Conservation (phyloP, 2,797 vertebrate genomes). For the Hyperoplus immaculatus region DNA sequence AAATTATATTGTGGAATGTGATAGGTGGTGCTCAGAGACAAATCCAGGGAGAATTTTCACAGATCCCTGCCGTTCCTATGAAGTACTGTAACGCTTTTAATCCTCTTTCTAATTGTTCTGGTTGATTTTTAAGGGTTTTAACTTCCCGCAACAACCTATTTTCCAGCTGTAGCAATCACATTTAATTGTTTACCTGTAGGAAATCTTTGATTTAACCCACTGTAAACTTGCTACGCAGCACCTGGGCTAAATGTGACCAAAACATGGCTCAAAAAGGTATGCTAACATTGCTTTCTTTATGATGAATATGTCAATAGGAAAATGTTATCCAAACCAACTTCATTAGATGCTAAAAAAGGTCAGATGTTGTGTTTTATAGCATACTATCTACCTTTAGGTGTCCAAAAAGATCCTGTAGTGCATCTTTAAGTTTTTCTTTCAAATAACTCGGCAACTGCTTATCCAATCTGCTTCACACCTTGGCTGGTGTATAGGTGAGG, state of each 20-base stretch:
- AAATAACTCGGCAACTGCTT: too few relatives aligned
- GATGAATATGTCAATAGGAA: neutral
- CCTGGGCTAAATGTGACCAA: neutral
- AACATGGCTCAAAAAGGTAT: neutral
- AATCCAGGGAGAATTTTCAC: neutral
- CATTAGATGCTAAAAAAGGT: neutral
- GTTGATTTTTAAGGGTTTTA: too few relatives aligned
- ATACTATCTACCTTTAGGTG: neutral
- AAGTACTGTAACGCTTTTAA: neutral
- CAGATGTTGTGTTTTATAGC: neutral
- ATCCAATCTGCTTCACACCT: too few relatives aligned
- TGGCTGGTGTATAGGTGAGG: too few relatives aligned
- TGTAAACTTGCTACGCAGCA: too few relatives aligned
- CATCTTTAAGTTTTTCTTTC: neutral
- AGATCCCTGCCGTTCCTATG: too few relatives aligned
- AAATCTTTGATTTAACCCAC: too few relatives aligned
- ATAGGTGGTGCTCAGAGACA: neutral
- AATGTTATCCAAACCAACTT: neutral
- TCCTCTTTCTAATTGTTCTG: neutral
- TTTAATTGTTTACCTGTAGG: too few relatives aligned
- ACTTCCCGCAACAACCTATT: too few relatives aligned
- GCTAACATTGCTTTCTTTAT: neutral
- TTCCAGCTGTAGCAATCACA: too few relatives aligned
- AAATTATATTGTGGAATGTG: neutral
- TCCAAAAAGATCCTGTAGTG: neutral